These are phyloP conservation scores for Apis cerana DNA, from an alignment of 1,140 invertebrate genomes.

Conservation along the genomic window DNA sequence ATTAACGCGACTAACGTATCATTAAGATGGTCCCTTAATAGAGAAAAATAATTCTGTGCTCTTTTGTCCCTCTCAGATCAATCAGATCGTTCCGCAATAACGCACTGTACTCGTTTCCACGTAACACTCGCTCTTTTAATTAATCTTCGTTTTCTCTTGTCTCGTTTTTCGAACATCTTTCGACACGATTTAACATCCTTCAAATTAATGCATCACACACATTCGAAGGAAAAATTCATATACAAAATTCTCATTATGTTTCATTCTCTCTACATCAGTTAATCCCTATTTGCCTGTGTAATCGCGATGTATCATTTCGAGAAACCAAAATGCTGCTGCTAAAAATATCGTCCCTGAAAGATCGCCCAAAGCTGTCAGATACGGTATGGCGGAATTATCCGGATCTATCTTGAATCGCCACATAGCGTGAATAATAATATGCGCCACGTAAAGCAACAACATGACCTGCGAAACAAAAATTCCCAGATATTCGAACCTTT, in stretches of 20 bases:
- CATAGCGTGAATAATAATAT: constrained; percentile 94
- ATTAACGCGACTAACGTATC: constrained; percentile 32
- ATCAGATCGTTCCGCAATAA: constrained; percentile 19
- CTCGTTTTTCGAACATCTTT: not conserved
- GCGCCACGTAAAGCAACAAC: constrained; percentile 90
- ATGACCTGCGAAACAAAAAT: constrained; percentile 85
- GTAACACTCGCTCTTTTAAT: not conserved
- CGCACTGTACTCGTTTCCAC: not conserved
- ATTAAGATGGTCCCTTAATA: constrained; percentile 13
- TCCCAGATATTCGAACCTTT: constrained; percentile 7
- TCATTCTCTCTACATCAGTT: too few relatives aligned
- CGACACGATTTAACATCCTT: not conserved
- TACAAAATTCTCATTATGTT: not conserved
- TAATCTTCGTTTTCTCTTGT: not conserved
- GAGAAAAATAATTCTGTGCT: not conserved
- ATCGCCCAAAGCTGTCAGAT: constrained; percentile 96
- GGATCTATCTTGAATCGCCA: constrained; percentile 96
- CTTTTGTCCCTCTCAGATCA: not conserved
- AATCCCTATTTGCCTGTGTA: constrained; percentile 50
- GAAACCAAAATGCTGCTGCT: constrained; percentile 90
- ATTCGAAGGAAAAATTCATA: not conserved
- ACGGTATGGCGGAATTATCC: constrained; percentile 98
- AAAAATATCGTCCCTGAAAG: constrained; percentile 94
- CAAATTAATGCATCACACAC: not conserved
- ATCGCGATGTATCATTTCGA: constrained; percentile 76